A percentile compares a stretch with the other conserved stretches of the same genome.
phyloP scores from a whole-genome alignment of 1,140 invertebrate species.

The Drosophila trapezifrons region DNA sequence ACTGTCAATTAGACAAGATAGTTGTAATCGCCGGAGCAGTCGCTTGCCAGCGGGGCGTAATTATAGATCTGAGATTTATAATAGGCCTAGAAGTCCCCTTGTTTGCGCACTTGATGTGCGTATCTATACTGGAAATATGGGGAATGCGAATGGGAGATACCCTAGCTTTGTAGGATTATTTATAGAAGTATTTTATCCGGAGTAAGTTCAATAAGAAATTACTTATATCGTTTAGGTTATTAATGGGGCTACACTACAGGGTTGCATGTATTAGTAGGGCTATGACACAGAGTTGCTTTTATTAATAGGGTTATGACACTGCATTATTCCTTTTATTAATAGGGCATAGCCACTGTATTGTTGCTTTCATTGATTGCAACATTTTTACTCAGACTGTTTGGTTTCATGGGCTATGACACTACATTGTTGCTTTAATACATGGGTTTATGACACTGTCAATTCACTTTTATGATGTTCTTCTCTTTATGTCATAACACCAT shows the following conservation, averaged over 20 bases:
- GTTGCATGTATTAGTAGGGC: no score
- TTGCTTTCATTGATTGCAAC: background rate
- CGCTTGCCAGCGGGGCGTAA: conserved; percentile 27
- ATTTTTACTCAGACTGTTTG: background rate
- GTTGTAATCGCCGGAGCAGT: conserved; percentile 15
- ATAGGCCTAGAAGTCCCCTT: conserved; percentile 22
- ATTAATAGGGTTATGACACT: no score
- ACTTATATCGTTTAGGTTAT: background rate
- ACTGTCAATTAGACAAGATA: conserved; percentile 53
- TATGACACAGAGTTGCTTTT: no score
- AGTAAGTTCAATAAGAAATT: no score
- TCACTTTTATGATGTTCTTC: no score
- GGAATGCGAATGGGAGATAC: background rate
- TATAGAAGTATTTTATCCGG: background rate
- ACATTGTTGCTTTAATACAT: no score
- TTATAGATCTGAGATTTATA: conserved; percentile 27
- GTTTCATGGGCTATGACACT: background rate
- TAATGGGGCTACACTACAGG: background rate
- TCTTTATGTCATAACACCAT: no score
- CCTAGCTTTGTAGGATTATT: background rate
- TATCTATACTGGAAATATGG: background rate
- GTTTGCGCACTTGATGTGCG: conserved; percentile 8
- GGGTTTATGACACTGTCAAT: no score
- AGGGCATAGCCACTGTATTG: no score
- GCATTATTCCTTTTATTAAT: background rate